These are phyloP conservation scores for Penaeus monodon DNA, from an alignment of 2,888 invertebrate species.

Conservation along the genomic window DNA sequence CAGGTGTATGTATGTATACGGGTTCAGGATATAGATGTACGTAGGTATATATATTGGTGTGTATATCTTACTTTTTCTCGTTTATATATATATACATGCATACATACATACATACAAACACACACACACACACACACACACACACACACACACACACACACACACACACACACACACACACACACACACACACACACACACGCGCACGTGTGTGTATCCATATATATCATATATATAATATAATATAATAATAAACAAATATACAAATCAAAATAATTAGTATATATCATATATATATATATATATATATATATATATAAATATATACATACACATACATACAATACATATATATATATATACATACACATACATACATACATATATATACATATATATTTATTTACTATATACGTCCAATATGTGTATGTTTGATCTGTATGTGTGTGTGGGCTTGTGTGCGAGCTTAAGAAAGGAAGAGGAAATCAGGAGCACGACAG, in stretches of 20 bases:
- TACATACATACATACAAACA: neutral
- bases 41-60: neutral
- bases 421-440: neutral
- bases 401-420: too few relatives aligned
- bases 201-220: neutral
- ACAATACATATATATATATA: constrained; percentile 21
- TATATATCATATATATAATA: too few relatives aligned
- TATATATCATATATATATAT: constrained; percentile 23
- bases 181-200: neutral
- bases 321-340: constrained; percentile 9
- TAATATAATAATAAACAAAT: too few relatives aligned
- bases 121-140: neutral
- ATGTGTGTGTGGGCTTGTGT: neutral
- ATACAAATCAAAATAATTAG: too few relatives aligned
- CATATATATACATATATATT: neutral
- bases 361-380: constrained; percentile 13
- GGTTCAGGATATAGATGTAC: neutral
- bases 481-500: too few relatives aligned
- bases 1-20: neutral
- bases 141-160: neutral
- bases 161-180: neutral
- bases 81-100: neutral
- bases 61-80: neutral
- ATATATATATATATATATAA: constrained; percentile 11
- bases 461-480: too few relatives aligned